Conservation (phyloP, 2,888 invertebrate genomes). For the Hypercompe scribonia region DNA sequence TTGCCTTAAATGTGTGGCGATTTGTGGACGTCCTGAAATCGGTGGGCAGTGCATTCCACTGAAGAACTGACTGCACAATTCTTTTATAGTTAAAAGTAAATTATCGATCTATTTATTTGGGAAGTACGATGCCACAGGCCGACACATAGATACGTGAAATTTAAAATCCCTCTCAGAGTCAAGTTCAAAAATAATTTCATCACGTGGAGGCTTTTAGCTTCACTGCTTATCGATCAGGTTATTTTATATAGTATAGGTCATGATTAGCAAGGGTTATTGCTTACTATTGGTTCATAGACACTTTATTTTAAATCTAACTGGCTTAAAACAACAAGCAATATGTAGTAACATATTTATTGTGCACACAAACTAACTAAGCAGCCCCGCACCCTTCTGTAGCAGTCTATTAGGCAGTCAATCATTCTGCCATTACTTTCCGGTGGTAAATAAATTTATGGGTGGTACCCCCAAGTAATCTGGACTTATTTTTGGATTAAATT, state of each 20-base stretch:
- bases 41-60: no score
- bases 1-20: no score
- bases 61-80: no score
- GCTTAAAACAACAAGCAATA: slow-evolving; percentile 30
- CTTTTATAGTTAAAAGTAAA: no score
- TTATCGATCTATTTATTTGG: no score
- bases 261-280: background rate
- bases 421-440: slow-evolving; percentile 75
- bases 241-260: background rate
- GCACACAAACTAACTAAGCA: slow-evolving; percentile 19
- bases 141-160: no score
- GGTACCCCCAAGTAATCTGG: slow-evolving; percentile 14
- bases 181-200: no score
- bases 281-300: background rate
- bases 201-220: no score
- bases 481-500: slow-evolving; percentile 16
- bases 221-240: background rate
- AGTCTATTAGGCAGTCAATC: slow-evolving; percentile 75
- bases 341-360: slow-evolving; percentile 5
- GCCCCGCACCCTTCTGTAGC: slow-evolving; percentile 39
- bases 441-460: slow-evolving; percentile 28
- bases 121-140: no score
- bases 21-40: no score
- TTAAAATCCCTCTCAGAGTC: no score
- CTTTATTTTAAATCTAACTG: background rate